Percentiles rank a stretch among this genome's conserved stretches.
Conservation (phyloP, 1,140 invertebrate species). For the Forficula auricularia region DNA sequence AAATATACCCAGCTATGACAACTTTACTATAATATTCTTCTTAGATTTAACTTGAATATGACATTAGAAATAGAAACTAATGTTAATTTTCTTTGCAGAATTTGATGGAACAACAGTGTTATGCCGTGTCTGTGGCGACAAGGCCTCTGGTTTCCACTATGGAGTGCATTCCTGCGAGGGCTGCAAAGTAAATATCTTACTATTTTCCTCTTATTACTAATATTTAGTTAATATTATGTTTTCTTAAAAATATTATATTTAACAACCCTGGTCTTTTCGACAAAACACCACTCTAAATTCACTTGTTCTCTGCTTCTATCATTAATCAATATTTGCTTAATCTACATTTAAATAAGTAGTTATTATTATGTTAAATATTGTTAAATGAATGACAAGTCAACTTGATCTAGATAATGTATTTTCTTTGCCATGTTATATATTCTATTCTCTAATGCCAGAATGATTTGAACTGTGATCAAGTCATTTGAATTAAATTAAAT, state of each 20-base stretch:
- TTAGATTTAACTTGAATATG: slow-evolving; percentile 2
- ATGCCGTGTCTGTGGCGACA: slow-evolving; percentile 97
- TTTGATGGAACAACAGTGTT: slow-evolving; percentile 95
- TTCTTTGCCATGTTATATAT: too few relatives aligned
- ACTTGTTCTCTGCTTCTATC: neutral
- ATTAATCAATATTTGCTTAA: neutral
- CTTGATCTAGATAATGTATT: too few relatives aligned
- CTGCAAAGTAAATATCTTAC: slow-evolving; percentile 73
- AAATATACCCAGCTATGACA: neutral
- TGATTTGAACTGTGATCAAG: too few relatives aligned
- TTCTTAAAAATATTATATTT: slow-evolving; percentile 1
- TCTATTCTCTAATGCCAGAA: too few relatives aligned
- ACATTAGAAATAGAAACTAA: slow-evolving; percentile 5
- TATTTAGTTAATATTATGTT: slow-evolving; percentile 4
- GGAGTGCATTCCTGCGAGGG: slow-evolving; percentile 98
- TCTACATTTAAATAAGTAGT: too few relatives aligned
- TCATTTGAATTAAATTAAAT: too few relatives aligned
- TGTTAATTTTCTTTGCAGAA: slow-evolving; percentile 56
- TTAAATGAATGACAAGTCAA: too few relatives aligned
- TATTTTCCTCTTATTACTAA: neutral
- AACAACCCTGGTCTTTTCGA: neutral
- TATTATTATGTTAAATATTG: too few relatives aligned
- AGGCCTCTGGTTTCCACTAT: slow-evolving; percentile 97
- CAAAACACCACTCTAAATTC: too few relatives aligned
- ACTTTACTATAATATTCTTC: neutral